Percentiles rank a stretch among this genome's conserved stretches.
Evolutionary conservation across 2,888 invertebrate genomes (phyloP).

Genomic region (Baronia brevicornis): DNA sequence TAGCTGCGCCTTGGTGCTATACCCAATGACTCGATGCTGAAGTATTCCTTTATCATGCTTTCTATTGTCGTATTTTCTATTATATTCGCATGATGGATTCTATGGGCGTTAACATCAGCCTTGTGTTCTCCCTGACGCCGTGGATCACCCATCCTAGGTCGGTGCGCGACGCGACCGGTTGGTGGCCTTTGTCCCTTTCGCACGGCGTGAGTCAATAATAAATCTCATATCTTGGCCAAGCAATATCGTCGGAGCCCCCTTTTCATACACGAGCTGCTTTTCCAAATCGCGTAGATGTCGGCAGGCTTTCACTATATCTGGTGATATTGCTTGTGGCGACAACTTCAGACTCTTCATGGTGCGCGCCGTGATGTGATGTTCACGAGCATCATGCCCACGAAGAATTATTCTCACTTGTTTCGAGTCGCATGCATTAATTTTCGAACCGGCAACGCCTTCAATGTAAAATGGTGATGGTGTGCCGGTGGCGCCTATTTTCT

Average conservation of each 20-base stretch:
- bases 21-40: not conserved
- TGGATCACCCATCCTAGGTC: constrained; percentile 15
- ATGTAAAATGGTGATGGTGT: no score
- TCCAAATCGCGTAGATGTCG: not conserved
- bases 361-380: not conserved
- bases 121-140: constrained; percentile 4
- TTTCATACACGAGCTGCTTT: constrained; percentile 1
- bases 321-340: not conserved
- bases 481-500: constrained; percentile 2
- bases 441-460: no score
- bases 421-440: no score
- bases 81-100: not conserved
- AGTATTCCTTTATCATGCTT: not conserved
- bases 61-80: not conserved
- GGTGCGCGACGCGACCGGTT: constrained; percentile 16
- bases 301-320: not conserved
- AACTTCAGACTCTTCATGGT: constrained; percentile 5
- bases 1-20: not conserved
- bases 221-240: constrained; percentile 16
- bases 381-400: constrained; percentile 7
- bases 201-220: constrained; percentile 5
- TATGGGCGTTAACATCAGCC: no score
- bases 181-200: constrained; percentile 5
- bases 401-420: constrained; percentile 23
- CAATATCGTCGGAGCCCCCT: constrained; percentile 2